phyloP scores from a whole-genome alignment of 2,113 vertebrate genomes.

The Glaucomys volans region DNA sequence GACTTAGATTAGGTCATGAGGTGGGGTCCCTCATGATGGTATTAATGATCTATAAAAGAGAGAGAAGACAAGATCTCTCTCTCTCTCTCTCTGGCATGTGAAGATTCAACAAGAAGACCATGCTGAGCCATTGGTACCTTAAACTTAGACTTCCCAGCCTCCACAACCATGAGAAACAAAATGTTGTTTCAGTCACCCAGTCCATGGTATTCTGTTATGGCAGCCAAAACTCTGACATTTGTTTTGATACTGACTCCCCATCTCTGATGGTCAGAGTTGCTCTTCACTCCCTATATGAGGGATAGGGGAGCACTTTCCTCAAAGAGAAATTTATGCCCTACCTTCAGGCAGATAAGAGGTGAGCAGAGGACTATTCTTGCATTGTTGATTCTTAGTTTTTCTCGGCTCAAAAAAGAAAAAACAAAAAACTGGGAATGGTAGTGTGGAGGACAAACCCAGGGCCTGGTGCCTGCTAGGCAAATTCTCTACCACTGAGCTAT shows the following conservation, averaged over 20 bases:
- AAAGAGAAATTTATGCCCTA: not conserved
- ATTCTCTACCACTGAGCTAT: no score
- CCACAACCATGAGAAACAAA: not conserved
- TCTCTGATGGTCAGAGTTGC: not conserved
- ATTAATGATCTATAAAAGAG: not conserved
- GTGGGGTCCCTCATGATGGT: not conserved
- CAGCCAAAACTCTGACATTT: not conserved
- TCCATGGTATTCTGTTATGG: not conserved
- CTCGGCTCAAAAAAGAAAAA: not conserved
- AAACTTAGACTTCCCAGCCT: no score
- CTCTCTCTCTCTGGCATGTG: not conserved
- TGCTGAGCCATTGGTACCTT: not conserved
- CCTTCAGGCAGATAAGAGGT: not conserved
- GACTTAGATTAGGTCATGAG: not conserved
- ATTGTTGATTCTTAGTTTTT: not conserved
- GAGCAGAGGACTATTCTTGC: not conserved
- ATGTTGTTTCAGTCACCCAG: not conserved
- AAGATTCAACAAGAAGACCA: not conserved
- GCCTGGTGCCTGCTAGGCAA: no score
- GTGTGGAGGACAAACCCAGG: no score
- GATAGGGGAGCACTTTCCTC: not conserved
- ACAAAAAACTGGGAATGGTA: no score
- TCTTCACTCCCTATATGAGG: not conserved
- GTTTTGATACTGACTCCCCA: not conserved
- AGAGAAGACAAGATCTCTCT: not conserved